phyloP scores from a whole-genome alignment of 2,888 invertebrate species.

The Lepeophtheirus nordmannii region DNA sequence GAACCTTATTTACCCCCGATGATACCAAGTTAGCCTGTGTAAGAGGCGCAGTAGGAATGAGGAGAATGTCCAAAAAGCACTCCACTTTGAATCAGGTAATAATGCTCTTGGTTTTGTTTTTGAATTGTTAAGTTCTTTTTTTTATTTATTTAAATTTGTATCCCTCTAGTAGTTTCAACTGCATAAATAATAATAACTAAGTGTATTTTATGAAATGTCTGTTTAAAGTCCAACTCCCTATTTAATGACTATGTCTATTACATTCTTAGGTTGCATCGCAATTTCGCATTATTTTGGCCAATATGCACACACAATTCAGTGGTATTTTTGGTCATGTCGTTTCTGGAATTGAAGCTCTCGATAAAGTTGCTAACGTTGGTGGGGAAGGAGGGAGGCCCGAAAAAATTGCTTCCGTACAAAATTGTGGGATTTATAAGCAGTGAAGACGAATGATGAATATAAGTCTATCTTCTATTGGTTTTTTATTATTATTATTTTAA shows the following conservation, averaged over 20 bases:
- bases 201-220: too few relatives aligned
- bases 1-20: conserved; percentile 57
- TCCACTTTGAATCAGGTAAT: conserved; percentile 43
- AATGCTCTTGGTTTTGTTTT: background rate
- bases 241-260: too few relatives aligned
- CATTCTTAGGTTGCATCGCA: conserved; percentile 60
- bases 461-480: too few relatives aligned
- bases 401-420: conserved; percentile 3
- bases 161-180: too few relatives aligned
- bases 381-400: conserved; percentile 31
- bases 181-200: too few relatives aligned
- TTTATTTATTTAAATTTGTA: too few relatives aligned
- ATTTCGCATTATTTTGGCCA: conserved; percentile 60
- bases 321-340: conserved; percentile 64
- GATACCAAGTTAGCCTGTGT: conserved; percentile 58
- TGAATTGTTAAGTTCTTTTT: background rate
- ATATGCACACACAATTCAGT: conserved; percentile 58
- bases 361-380: conserved; percentile 58
- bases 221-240: too few relatives aligned
- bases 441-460: background rate
- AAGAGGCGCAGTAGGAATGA: conserved; percentile 65
- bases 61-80: conserved; percentile 59
- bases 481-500: too few relatives aligned
- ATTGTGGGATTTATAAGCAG: conserved; percentile 13
- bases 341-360: conserved; percentile 59